Evolutionary conservation across 2,113 vertebrate genomes (phyloP), one percentile per base, ranked within the genome.

Genomic region (Microcebus tavaratra): DNA sequence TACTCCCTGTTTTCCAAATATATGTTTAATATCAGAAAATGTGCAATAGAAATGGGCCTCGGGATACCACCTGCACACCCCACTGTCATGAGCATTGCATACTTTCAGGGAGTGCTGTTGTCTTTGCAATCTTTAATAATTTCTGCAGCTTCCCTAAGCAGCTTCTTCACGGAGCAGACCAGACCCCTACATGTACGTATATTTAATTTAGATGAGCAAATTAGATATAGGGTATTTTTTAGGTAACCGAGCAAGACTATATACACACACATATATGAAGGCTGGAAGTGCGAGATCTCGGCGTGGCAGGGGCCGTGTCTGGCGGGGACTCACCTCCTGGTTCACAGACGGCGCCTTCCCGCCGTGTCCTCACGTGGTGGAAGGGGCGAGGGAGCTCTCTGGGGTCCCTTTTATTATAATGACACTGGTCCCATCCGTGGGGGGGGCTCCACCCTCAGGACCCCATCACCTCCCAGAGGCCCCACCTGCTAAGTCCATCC

Each of bases 11-110:
- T 81, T 31, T 79, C 25, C 12, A 29, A 39, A 11, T 34, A 0
- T 34, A 1, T 23, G 39, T 39, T 39, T 39, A 27, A 8, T 61
- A n/a, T 6, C 36, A 39, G 61, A 76, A 59, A 68, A 10, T 3
- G 4, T 39, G 5, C 6, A 1, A 11, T 21, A 23, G 45, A 78
- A 3, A 20, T 39, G 45, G 31, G 2, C 17, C 8, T 59, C 0
- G 0, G 31, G 12, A 4, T 1, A 9, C 5, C 57, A 15, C 12
- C 9, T 4, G 1, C 45, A 20, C n/a, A n/a, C 25, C 25, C 17
- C 12, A 0, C 4, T 42, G 0, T 0, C 13, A 4, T 34, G 80
- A 67, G 25, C 61, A 2, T 42, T 23, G 2, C 3, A 9, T 34
- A 0, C n/a, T 31, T 50, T 17, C 34, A 12, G 12, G 15, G 11